A percentile compares a stretch with the other conserved stretches of the same genome.
Conservation (phyloP, 2,113 vertebrate species). For the Pelvicachromis taeniatus region DNA sequence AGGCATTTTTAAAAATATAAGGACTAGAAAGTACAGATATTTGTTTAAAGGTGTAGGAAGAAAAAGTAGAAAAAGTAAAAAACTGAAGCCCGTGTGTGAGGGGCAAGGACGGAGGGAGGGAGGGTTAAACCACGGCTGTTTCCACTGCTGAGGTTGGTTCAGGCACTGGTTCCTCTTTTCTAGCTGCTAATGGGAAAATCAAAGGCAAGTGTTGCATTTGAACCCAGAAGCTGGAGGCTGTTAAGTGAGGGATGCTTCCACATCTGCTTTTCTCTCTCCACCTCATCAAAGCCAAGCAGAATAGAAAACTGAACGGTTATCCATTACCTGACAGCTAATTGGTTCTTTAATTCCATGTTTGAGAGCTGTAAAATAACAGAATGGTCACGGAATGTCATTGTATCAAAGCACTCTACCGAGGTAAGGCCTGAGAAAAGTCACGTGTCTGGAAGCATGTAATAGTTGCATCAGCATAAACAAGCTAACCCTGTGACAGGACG, state of each 20-base stretch:
- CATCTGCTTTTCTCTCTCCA: constrained; percentile 6
- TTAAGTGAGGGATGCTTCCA: constrained; percentile 2
- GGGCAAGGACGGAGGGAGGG: not conserved
- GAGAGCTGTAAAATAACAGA: not conserved
- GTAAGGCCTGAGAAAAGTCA: not conserved
- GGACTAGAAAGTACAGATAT: not conserved
- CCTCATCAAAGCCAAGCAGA: constrained; percentile 28
- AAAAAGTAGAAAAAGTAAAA: too few relatives aligned
- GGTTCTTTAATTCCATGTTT: constrained; percentile 42
- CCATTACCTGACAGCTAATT: constrained; percentile 47
- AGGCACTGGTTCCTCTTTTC: constrained; percentile 10
- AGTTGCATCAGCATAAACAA: not conserved
- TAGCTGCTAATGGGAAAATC: constrained; percentile 48
- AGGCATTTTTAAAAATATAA: not conserved
- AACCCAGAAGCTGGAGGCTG: constrained; percentile 11
- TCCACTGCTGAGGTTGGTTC: constrained; percentile 20
- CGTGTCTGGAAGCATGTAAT: not conserved
- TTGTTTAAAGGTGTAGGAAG: not conserved
- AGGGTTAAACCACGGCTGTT: not conserved
- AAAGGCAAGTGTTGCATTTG: constrained; percentile 35
- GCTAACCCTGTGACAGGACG: not conserved
- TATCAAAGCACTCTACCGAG: constrained; percentile 1
- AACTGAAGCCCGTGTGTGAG: constrained; percentile 3
- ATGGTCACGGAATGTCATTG: not conserved
- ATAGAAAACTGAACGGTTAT: constrained; percentile 8